Evolutionary conservation across 2,888 invertebrate genomes (phyloP), one percentile per base, ranked within the genome.

Genomic region (Nasonia oneida): DNA sequence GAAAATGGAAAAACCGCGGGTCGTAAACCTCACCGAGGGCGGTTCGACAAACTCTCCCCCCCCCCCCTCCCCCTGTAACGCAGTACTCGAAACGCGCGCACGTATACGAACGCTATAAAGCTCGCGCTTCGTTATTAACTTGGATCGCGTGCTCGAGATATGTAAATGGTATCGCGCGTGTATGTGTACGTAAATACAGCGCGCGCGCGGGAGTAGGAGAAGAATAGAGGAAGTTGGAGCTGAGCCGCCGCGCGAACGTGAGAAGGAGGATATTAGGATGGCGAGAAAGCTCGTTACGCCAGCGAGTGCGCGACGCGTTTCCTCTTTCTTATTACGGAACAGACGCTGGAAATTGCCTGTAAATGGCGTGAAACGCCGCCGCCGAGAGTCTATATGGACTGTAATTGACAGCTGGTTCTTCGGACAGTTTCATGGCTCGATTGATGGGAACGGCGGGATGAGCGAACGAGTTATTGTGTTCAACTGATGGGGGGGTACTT

Each of bases 81-180:
- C 33, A 10, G 67, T 29, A 67, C 33, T 29, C 67, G 29, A 61
- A 61, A 61, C 67, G 33, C 15, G 61, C 6, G 61, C 5, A 8
- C 14, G 15, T 47, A 42, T 39, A 37, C 50, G 33, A 10, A 6
- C 42, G 75, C 50, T 8, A 74, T 78, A 81, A 83, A 83, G 88
- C 84, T 86, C 84, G 85, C 87, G 79, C 85, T 82, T 82, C 86
- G 82, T 88, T 89, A 88, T 89, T 87, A 89, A 88, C 87, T 87
- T 84, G 39, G 89, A 90, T 90, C 88, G 89, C 88, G 87, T 88
- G 88, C 86, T 83, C 81, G 86, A 89, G 89, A 90, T 90, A 90
- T 89, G 90, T 87, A 89, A 89, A 90, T 89, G 88, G 37, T 29
- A 6, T 6, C 71, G 12, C 33, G 14, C 18, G 18, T 8, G 18